phyloP scores from a whole-genome alignment of 2,888 invertebrate species.

The Eristalis arbustorum region DNA sequence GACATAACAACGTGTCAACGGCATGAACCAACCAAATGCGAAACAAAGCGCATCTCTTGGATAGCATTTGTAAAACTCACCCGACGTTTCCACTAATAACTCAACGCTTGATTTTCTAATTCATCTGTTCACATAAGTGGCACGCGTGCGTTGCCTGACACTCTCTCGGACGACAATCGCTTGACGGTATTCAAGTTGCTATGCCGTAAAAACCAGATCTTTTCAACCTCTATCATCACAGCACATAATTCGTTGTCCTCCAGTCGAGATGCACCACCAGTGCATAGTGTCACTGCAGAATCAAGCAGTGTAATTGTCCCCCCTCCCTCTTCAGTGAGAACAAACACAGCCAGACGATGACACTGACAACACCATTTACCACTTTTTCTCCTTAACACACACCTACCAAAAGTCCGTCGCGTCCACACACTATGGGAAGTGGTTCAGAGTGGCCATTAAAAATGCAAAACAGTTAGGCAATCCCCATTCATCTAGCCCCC shows the following conservation, averaged over 20 bases:
- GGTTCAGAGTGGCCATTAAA: conserved; percentile 62
- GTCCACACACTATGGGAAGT: conserved; percentile 49
- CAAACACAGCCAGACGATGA: conserved; percentile 12
- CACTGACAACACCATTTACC: conserved; percentile 38
- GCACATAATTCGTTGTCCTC: not conserved
- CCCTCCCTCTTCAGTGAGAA: not conserved
- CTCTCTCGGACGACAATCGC: not conserved
- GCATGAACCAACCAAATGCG: conserved; percentile 14
- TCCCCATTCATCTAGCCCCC: conserved; percentile 65
- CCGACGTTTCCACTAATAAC: not conserved
- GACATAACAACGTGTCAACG: conserved; percentile 31
- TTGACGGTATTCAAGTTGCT: not conserved
- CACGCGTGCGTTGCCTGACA: not conserved
- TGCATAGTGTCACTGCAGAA: conserved; percentile 36
- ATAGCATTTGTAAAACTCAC: conserved; percentile 13
- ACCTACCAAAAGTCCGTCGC: not conserved
- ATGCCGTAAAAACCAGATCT: not conserved
- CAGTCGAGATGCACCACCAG: conserved; percentile 33
- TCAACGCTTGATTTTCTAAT: not conserved
- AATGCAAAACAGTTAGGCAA: conserved; percentile 69
- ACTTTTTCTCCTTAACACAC: conserved; percentile 13
- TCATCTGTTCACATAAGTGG: not conserved
- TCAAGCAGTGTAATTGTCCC: conserved; percentile 40
- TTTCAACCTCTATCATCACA: conserved; percentile 1
- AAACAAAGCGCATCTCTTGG: not conserved